Conservation (phyloP, 2,888 invertebrate genomes). For the Chromoteleia sp. region DNA sequence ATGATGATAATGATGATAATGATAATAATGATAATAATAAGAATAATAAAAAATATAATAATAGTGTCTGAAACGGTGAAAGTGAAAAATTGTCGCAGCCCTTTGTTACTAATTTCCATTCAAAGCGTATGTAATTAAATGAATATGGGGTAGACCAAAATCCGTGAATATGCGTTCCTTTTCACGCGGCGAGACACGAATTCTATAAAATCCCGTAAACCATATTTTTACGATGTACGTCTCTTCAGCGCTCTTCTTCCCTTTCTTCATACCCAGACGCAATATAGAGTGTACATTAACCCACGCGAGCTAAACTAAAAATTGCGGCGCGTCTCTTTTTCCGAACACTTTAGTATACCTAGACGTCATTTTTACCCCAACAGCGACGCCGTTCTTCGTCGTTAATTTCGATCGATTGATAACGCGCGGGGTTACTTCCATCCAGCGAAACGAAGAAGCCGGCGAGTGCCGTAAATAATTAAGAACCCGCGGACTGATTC, state of each 20-base stretch:
- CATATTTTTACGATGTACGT: conserved; percentile 47
- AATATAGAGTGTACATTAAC: conserved; percentile 44
- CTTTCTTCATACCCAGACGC: conserved; percentile 20
- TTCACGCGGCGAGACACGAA: conserved; percentile 37
- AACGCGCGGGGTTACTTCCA: not conserved
- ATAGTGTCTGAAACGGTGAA: not conserved
- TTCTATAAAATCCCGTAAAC: conserved; percentile 50
- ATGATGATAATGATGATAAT: no score
- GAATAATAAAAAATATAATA: conserved; percentile 8
- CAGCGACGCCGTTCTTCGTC: not conserved
- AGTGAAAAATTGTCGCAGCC: not conserved
- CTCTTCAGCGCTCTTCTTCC: conserved; percentile 29
- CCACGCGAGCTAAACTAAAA: conserved; percentile 40
- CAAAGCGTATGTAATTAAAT: conserved; percentile 45
- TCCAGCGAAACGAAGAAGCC: not conserved
- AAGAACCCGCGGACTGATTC: conserved; percentile 22
- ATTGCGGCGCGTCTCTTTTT: conserved; percentile 27
- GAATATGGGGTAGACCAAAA: conserved; percentile 19
- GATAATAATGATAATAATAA: no score
- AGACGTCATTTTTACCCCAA: conserved; percentile 9
- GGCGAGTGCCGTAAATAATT: conserved; percentile 21
- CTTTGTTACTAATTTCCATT: conserved; percentile 24
- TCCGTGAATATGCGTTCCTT: conserved; percentile 40
- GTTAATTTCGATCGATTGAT: conserved; percentile 23
- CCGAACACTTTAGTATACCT: conserved; percentile 17